Conservation (phyloP, 2,888 invertebrate species). For the Pyrocoelia pectoralis region DNA sequence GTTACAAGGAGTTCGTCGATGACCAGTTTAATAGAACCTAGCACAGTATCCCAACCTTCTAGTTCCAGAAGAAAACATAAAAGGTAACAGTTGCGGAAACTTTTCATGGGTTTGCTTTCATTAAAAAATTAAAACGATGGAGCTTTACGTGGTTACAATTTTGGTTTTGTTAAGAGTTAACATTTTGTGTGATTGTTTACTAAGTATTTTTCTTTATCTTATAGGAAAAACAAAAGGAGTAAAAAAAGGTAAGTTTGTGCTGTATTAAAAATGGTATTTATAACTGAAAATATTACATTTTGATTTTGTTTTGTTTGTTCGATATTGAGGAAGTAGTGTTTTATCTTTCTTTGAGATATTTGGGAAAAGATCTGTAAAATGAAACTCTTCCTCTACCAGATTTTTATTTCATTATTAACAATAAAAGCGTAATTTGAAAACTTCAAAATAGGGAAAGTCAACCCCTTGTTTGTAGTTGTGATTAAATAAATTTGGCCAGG, state of each 20-base stretch:
- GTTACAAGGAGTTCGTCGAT: constrained; percentile 65
- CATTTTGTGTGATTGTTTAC: constrained; percentile 13
- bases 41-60: constrained; percentile 44
- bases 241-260: constrained; percentile 29
- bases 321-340: too few relatives aligned
- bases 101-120: neutral
- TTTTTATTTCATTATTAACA: too few relatives aligned
- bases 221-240: constrained; percentile 32
- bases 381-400: too few relatives aligned
- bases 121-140: neutral
- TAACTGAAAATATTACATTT: neutral
- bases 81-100: constrained; percentile 28
- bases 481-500: too few relatives aligned
- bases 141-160: too few relatives aligned
- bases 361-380: too few relatives aligned
- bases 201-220: constrained; percentile 24
- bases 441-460: too few relatives aligned
- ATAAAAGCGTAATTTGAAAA: too few relatives aligned
- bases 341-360: too few relatives aligned
- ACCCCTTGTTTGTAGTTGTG: too few relatives aligned
- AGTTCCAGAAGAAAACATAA: constrained; percentile 53
- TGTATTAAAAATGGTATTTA: neutral
- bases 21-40: constrained; percentile 59
- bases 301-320: constrained; percentile 11
- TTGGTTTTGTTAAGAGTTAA: neutral